Percentiles rank a stretch among this genome's conserved stretches.
Evolutionary conservation across 2,888 invertebrate genomes (phyloP).

Genomic region (Drosophila ustulata): DNA sequence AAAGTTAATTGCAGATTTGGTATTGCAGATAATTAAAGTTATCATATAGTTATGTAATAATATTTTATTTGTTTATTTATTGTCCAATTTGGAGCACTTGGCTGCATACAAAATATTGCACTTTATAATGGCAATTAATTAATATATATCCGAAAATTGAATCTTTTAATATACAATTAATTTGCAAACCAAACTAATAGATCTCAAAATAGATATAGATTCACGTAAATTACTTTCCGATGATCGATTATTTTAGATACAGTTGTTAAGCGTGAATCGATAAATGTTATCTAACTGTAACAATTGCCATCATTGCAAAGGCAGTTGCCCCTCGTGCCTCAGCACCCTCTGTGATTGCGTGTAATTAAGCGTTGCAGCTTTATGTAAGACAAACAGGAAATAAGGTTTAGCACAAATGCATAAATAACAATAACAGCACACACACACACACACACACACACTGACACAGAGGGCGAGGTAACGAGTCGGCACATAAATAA

Average conservation of each 20-base stretch:
- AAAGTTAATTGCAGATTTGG: too few relatives aligned
- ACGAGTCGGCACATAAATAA: slow-evolving; percentile 67
- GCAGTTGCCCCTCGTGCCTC: background rate
- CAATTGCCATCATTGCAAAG: slow-evolving; percentile 1
- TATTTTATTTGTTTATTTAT: too few relatives aligned
- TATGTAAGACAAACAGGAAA: slow-evolving; percentile 79
- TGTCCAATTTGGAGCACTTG: too few relatives aligned
- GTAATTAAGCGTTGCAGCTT: slow-evolving; percentile 78
- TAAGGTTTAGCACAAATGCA: slow-evolving; percentile 77
- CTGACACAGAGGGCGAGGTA: slow-evolving; percentile 19
- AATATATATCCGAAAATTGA: too few relatives aligned
- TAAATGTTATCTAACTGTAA: slow-evolving; percentile 18
- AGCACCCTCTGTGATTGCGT: slow-evolving; percentile 46
- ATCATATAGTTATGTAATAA: too few relatives aligned
- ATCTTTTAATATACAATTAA: too few relatives aligned
- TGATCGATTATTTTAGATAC: background rate
- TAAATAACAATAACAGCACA: slow-evolving; percentile 70
- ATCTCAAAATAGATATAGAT: too few relatives aligned
- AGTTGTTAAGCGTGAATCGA: slow-evolving; percentile 15
- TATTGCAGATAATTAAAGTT: too few relatives aligned
- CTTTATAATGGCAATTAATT: too few relatives aligned
- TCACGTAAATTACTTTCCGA: too few relatives aligned
- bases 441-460: slow-evolving; percentile 36
- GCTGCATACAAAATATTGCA: too few relatives aligned
- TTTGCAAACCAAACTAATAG: too few relatives aligned